phyloP scores from a whole-genome alignment of 2,888 invertebrate species.

The Metellina segmentata region DNA sequence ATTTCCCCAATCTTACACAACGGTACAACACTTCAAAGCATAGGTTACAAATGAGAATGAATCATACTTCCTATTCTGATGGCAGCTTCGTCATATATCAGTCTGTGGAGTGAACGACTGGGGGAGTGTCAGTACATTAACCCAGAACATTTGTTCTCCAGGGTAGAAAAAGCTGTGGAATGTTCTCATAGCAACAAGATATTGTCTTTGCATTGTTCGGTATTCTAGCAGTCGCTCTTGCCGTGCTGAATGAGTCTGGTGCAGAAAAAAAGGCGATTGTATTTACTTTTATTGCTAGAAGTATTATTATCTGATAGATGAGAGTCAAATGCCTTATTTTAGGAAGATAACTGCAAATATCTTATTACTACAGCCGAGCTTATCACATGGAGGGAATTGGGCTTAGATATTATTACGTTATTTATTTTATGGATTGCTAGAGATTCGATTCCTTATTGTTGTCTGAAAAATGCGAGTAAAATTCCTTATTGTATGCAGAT shows the following conservation, averaged over 20 bases:
- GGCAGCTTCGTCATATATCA: not conserved
- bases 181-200: not conserved
- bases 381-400: too few species aligned
- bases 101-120: not conserved
- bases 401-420: too few species aligned
- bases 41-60: constrained; percentile 18
- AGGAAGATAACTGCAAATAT: too few species aligned
- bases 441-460: too few species aligned
- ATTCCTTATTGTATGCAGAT: too few species aligned
- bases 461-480: too few species aligned
- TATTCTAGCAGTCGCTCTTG: not conserved
- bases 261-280: not conserved
- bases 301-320: not conserved
- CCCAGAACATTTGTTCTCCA: not conserved
- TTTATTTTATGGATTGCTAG: too few species aligned
- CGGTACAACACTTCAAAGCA: constrained; percentile 7
- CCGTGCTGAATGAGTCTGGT: not conserved
- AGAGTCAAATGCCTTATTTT: too few species aligned
- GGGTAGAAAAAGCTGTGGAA: not conserved
- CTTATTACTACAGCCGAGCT: too few species aligned
- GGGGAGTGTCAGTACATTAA: not conserved
- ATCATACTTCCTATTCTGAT: constrained; percentile 37
- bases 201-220: not conserved
- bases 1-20: not conserved
- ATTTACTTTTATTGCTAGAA: not conserved